Evolutionary conservation across 2,113 vertebrate species (phyloP).

Genomic region (Dissostichus mawsoni): DNA sequence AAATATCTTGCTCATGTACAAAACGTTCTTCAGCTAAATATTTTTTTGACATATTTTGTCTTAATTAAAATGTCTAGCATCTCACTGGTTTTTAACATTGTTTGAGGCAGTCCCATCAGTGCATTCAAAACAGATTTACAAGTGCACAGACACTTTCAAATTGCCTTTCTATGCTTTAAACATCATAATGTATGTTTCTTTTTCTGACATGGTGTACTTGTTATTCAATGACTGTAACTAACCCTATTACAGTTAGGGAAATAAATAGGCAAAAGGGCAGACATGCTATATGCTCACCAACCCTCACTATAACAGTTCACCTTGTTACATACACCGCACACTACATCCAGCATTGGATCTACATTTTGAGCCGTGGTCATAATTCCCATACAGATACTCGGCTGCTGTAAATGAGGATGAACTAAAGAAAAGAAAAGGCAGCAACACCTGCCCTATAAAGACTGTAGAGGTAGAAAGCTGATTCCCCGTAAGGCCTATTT

Average conservation of each 20-base stretch:
- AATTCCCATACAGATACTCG: not conserved
- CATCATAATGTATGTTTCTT: not conserved
- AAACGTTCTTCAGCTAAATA: not conserved
- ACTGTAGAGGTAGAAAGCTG: not conserved
- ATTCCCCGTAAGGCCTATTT: slow-evolving; percentile 8
- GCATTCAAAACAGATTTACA: not conserved
- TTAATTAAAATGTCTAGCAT: not conserved
- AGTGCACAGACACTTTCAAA: not conserved
- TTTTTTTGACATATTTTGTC: not conserved
- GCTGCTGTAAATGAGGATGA: not conserved
- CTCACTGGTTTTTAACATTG: not conserved
- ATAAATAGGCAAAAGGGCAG: no score
- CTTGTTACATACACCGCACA: no score
- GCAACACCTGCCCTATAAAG: not conserved
- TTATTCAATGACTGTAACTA: no score
- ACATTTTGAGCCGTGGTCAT: not conserved
- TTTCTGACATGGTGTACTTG: no score
- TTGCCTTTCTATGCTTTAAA: not conserved
- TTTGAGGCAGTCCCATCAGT: not conserved
- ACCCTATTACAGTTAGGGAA: no score
- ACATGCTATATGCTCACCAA: not conserved
- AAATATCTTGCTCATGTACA: not conserved
- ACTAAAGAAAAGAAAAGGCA: not conserved
- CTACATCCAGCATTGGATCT: not conserved
- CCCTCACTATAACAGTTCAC: not conserved